Conservation (phyloP, 2,888 invertebrate species). For the Spilarctia lutea region DNA sequence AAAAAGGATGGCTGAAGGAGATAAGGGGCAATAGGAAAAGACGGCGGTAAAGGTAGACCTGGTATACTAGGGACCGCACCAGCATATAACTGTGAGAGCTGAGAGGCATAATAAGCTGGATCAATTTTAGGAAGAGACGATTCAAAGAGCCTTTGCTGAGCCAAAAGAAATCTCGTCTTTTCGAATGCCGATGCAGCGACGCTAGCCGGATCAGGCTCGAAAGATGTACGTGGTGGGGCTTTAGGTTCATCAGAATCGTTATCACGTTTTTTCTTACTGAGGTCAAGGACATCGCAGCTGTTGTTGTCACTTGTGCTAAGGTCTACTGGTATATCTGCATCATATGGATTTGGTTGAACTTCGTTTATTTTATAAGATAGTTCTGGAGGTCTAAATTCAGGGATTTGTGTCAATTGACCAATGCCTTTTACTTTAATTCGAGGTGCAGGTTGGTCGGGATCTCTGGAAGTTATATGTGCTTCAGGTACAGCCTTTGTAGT, state of each 20-base stretch:
- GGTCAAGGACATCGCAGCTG: slow-evolving; percentile 90
- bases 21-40: slow-evolving; percentile 84
- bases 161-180: slow-evolving; percentile 87
- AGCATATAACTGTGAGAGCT: slow-evolving; percentile 87
- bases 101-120: slow-evolving; percentile 88
- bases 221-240: slow-evolving; percentile 77
- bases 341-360: slow-evolving; percentile 71
- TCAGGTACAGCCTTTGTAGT: slow-evolving; percentile 75
- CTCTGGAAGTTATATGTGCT: slow-evolving; percentile 70
- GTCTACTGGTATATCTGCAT: slow-evolving; percentile 89
- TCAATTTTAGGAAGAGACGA: slow-evolving; percentile 88
- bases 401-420: slow-evolving; percentile 87
- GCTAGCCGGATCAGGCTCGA: slow-evolving; percentile 73
- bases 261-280: slow-evolving; percentile 91
- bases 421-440: slow-evolving; percentile 88
- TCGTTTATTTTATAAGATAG: slow-evolving; percentile 70
- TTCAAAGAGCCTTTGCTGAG: slow-evolving; percentile 90
- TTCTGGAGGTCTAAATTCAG: slow-evolving; percentile 79
- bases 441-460: slow-evolving; percentile 74
- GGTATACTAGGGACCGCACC: slow-evolving; percentile 86
- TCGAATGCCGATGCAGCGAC: slow-evolving; percentile 80
- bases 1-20: slow-evolving; percentile 88
- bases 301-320: slow-evolving; percentile 88
- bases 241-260: slow-evolving; percentile 73
- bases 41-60: slow-evolving; percentile 84